These are phyloP conservation scores for Acanthisitta chloris DNA, from an alignment of 2,113 vertebrate species.

Conservation along the genomic window DNA sequence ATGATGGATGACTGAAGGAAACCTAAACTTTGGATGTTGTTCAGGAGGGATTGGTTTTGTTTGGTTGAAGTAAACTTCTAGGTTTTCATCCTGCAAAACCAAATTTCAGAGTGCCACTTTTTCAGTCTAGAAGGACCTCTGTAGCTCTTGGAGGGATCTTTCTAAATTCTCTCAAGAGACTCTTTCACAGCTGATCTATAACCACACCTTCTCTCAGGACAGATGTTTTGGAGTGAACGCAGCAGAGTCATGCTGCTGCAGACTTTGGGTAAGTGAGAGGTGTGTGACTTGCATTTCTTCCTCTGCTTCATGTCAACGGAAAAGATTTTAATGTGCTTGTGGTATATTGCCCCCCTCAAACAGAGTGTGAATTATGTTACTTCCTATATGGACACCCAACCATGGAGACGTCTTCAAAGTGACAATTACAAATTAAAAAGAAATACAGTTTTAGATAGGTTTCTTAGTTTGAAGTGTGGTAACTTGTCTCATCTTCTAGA, in stretches of 20 bases:
- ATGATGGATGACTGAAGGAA: background rate
- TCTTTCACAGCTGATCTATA: background rate
- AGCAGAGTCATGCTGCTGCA: background rate
- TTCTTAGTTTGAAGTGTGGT: background rate
- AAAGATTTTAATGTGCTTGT: background rate
- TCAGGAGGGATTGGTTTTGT: background rate
- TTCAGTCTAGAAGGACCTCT: background rate
- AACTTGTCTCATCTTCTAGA: background rate
- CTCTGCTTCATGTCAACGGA: background rate
- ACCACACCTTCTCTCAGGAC: background rate
- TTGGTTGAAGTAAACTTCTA: background rate
- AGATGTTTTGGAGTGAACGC: background rate
- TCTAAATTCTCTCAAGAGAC: background rate
- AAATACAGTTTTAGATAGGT: background rate
- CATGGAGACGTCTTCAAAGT: background rate
- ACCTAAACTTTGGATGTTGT: background rate
- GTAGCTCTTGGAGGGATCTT: background rate
- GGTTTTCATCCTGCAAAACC: background rate
- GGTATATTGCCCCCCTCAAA: background rate
- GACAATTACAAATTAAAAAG: background rate
- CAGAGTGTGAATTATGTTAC: fast-evolving
- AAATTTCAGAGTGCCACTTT: background rate
- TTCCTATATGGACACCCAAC: background rate
- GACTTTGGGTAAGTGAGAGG: background rate
- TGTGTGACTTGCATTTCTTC: background rate